These are phyloP conservation scores for Altica lythri DNA, from an alignment of 2,888 invertebrate species.

Conservation along the genomic window DNA sequence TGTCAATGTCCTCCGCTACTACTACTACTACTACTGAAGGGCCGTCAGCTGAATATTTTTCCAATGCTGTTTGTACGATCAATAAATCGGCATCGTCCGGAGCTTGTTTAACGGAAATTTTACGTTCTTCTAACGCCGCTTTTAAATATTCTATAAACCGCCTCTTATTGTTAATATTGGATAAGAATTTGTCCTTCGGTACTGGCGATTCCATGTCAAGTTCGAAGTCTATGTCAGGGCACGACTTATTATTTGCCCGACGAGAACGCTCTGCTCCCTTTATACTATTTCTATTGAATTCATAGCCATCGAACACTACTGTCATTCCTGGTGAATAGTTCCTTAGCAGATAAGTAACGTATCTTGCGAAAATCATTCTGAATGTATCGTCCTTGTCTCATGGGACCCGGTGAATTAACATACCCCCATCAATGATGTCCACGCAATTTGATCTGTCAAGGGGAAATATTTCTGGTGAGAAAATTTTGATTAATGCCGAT, in stretches of 20 bases:
- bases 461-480: not conserved
- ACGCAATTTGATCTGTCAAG: not conserved
- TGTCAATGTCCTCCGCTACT: slow-evolving; percentile 15
- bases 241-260: slow-evolving; percentile 1
- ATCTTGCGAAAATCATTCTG: not conserved
- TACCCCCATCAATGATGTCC: slow-evolving; percentile 1
- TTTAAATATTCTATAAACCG: slow-evolving; percentile 2
- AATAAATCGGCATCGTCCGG: slow-evolving; percentile 13
- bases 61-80: slow-evolving; percentile 10
- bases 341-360: not conserved
- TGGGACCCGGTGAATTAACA: slow-evolving; percentile 3
- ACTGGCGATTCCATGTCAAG: not conserved
- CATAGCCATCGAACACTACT: slow-evolving; percentile 6
- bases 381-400: not conserved
- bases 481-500: not conserved
- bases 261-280: slow-evolving; percentile 6
- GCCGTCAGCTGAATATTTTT: slow-evolving; percentile 4
- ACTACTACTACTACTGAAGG: slow-evolving; percentile 18
- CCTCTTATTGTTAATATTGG: slow-evolving; percentile 4
- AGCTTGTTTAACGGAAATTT: not conserved
- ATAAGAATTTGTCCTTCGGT: slow-evolving; percentile 9
- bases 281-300: not conserved
- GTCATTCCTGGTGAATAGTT: not conserved
- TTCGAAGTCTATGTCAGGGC: not conserved
- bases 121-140: not conserved